Evolutionary conservation across 2,113 vertebrate species (phyloP).

Genomic region (Diphyllodes magnificus): DNA sequence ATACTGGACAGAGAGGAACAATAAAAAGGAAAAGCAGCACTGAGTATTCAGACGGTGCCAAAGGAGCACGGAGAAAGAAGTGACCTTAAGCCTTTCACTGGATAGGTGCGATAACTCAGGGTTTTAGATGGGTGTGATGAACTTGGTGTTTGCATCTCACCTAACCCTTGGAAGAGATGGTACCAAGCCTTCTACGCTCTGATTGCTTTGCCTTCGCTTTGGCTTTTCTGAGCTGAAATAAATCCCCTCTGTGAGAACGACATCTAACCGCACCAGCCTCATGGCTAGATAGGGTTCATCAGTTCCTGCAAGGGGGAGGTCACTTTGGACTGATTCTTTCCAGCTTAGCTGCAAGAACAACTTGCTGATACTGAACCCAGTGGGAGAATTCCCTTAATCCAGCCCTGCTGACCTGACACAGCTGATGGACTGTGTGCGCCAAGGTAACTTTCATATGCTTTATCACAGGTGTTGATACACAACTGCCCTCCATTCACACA

Average conservation of each 20-base stretch:
- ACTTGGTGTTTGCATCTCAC: background rate
- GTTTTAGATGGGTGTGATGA: background rate
- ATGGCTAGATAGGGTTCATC: background rate
- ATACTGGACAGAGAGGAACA: background rate
- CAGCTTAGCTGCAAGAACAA: background rate
- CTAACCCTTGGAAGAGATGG: background rate
- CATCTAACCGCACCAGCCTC: background rate
- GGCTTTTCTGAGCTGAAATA: background rate
- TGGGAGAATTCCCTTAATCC: background rate
- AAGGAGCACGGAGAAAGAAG: background rate
- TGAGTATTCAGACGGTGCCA: background rate
- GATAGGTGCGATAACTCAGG: background rate
- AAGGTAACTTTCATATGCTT: background rate
- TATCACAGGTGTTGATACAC: background rate
- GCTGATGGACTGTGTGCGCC: background rate
- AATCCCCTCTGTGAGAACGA: background rate
- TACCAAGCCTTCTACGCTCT: background rate
- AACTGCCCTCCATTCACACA: background rate
- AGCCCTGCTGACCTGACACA: background rate
- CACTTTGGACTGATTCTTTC: background rate
- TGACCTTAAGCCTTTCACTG: background rate
- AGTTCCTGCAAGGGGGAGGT: background rate
- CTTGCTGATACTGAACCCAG: background rate
- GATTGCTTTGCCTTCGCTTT: background rate
- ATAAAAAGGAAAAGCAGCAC: background rate